Evolutionary conservation across 2,113 vertebrate species (phyloP).

Genomic region (Chlamydotis undulata): DNA sequence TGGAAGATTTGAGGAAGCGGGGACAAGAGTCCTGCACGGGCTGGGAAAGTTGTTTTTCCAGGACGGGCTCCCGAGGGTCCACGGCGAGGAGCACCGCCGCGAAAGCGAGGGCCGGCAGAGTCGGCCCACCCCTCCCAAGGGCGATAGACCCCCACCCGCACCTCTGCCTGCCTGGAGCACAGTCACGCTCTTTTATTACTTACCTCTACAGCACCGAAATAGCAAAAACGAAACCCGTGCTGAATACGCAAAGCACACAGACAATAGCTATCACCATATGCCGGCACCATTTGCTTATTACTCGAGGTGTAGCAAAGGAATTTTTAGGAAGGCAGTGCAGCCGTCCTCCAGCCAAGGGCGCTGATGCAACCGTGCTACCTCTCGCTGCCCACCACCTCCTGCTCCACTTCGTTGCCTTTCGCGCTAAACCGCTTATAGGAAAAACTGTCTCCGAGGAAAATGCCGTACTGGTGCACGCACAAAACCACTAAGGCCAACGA

Average conservation of each 20-base stretch:
- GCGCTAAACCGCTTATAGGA: not conserved
- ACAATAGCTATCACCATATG: rapidly evolving
- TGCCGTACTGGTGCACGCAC: rapidly evolving
- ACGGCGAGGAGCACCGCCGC: rapidly evolving
- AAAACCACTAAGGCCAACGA: not conserved
- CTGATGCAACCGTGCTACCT: rapidly evolving
- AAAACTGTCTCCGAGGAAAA: not conserved
- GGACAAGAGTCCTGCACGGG: too few species aligned
- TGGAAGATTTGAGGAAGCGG: rapidly evolving
- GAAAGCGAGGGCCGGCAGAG: rapidly evolving
- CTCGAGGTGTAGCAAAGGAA: not conserved
- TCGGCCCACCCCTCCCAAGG: rapidly evolving
- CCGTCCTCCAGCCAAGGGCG: not conserved
- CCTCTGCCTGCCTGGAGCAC: not conserved
- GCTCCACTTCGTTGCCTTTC: not conserved
- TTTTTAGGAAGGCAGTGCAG: not conserved
- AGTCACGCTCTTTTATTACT: rapidly evolving
- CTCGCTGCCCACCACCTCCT: not conserved
- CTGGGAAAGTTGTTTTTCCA: not conserved
- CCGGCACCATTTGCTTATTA: not conserved
- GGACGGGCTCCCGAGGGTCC: not conserved
- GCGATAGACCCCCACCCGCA: rapidly evolving
- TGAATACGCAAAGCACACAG: not conserved
- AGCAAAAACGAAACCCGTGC: not conserved
- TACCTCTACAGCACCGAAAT: not conserved